These are phyloP conservation scores for Elanus axillaris DNA, from an alignment of 2,113 vertebrate genomes.

Conservation along the genomic window DNA sequence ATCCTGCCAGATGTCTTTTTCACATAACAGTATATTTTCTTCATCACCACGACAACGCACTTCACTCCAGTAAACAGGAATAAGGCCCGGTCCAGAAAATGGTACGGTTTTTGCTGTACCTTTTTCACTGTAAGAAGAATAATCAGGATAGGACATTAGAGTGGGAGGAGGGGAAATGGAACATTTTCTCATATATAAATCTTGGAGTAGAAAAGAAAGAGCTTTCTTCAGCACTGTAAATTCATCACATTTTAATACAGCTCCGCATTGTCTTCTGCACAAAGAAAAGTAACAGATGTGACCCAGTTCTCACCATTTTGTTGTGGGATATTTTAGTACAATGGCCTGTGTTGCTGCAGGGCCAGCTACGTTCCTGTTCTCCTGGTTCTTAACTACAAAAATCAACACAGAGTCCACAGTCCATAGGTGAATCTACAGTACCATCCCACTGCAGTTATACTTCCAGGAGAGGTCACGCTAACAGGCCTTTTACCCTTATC, in stretches of 20 bases:
- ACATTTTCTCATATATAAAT: background rate
- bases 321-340: background rate
- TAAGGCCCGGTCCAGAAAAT: slow-evolving; percentile 69
- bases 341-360: background rate
- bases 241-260: slow-evolving; percentile 17
- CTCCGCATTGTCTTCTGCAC: slow-evolving; percentile 19
- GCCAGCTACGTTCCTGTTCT: background rate
- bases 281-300: slow-evolving; percentile 40
- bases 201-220: background rate
- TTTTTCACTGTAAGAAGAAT: slow-evolving; percentile 71
- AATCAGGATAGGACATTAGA: background rate
- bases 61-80: slow-evolving; percentile 80
- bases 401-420: background rate
- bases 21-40: slow-evolving; percentile 82
- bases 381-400: background rate
- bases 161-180: background rate
- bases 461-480: background rate
- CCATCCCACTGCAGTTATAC: background rate
- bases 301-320: slow-evolving; percentile 33
- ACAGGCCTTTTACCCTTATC: background rate
- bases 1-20: slow-evolving; percentile 79
- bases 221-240: background rate
- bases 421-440: background rate
- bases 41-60: slow-evolving; percentile 85
- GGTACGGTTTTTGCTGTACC: slow-evolving; percentile 74